Evolutionary conservation across 2,888 invertebrate genomes (phyloP), one percentile per base, ranked within the genome.

Genomic region (Drosophila fungiperda): DNA sequence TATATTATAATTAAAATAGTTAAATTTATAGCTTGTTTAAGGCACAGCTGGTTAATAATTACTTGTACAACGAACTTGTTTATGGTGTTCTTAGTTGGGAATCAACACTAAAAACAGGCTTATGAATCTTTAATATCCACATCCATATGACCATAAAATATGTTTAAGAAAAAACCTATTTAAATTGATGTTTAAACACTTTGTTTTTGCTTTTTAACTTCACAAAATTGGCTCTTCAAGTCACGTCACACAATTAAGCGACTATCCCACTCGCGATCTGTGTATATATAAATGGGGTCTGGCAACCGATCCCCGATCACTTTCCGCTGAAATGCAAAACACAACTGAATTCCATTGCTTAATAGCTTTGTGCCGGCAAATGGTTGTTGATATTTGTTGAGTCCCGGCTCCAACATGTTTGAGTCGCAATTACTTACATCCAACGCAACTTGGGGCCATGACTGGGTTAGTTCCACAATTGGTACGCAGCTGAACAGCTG

Each of bases 381-480:
- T 29, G 29, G 38, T 42, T 55, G 55, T 59, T 68, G 42, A 55
- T 62, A 67, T 59, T 71, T n/a, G 17, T 35, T 35, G 55, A 58
- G 53, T 68, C 69, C 69, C 49, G 63, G 36, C 54, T 52, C 8
- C 54, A 76, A 86, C 89, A 86, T 57, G 83, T 83, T 77, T 53
- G 83, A 76, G 59, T 64, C 55, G 58, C 50, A 54, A 0, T 52
- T 60, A 36, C 52, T n/a, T 54, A 36, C 26, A 54, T 7, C 4
- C 6, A 72, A 48, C 45, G 55, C 58, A 55, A 50, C 63, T 54
- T 59, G 20, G 59, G 26, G 32, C 20, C 58, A 40, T 23, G 7
- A 42, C 12, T 38, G n/a, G 32, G 32, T 68, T 68, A 29, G n/a
- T 23, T 49, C 35, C 7, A 49, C 35, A 29, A 35, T n/a, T 2